Conservation (phyloP, 2,888 invertebrate species). For the Drosophila acutilabella region DNA sequence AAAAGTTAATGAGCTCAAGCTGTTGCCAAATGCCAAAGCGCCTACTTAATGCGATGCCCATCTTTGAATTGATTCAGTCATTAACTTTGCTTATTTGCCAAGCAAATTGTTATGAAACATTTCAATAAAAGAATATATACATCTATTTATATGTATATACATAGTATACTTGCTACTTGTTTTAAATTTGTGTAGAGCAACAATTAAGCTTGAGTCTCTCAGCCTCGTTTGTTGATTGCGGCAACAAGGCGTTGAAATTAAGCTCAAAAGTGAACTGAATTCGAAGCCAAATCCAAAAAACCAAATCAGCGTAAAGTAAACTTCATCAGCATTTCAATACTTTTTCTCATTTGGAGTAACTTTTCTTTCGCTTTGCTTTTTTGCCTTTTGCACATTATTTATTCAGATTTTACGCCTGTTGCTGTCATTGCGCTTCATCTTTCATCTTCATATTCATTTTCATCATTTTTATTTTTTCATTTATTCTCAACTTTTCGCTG, state of each 20-base stretch:
- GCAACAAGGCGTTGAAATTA: conserved; percentile 57
- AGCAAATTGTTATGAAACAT: conserved; percentile 34
- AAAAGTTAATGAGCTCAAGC: conserved; percentile 65
- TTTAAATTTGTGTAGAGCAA: conserved; percentile 10
- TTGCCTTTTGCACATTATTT: conserved; percentile 58
- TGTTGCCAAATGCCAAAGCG: conserved; percentile 45
- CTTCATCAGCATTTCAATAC: conserved; percentile 81
- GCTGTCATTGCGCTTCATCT: conserved; percentile 70
- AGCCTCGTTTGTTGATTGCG: conserved; percentile 71
- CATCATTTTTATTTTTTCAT: conserved; percentile 39
- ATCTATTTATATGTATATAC: neutral
- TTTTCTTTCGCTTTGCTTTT: conserved; percentile 10
- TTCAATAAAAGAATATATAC: conserved; percentile 11
- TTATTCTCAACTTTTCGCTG: conserved; percentile 2
- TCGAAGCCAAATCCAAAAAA: conserved; percentile 17
- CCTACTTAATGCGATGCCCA: conserved; percentile 19
- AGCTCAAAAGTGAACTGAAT: conserved; percentile 43
- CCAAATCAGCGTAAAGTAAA: conserved; percentile 68
- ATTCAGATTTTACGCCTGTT: conserved; percentile 78
- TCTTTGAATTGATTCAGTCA: conserved; percentile 41
- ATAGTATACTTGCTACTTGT: neutral
- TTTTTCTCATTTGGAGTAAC: conserved; percentile 45
- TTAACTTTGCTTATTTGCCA: conserved; percentile 54
- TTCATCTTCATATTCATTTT: conserved; percentile 44
- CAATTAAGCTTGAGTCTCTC: conserved; percentile 53